Evolutionary conservation across 64 coral and sea anemone species (phyloP), one percentile per base, ranked within the genome.

Genomic region (Dendronephthya gigantea): DNA sequence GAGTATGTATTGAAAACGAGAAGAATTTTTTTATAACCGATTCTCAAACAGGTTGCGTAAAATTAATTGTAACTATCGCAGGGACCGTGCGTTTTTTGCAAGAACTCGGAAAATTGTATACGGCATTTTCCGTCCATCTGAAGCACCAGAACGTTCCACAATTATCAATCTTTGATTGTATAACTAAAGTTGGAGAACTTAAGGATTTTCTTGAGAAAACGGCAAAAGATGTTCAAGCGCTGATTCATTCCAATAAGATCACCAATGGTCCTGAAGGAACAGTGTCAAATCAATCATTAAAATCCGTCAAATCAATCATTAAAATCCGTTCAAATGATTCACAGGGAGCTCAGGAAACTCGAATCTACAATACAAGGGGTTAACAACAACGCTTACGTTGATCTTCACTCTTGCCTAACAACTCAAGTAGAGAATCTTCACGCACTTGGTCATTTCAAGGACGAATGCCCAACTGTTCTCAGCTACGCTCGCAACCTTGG

Each of bases 191-290:
- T 48, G 28, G 76, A 62, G 49, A 83, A 32, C 76, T 89, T 13
- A 89, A 83, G 38, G 82, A 59, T 36, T 88, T 83, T 83, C 81
- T 89, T 89, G 87, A 89, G 68, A 49, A 51, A 89, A 89, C 87
- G 40, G 79, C 45, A 47, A 89, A 39, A 25, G 68, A 36, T 65
- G 81, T 89, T 1, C 76, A 89, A 83, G 79, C 32, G 35, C 33
- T 82, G 40, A 40, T 88, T 10, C 76, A 83, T n/a, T 89, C 35
- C 49, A 55, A 89, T 32, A 83, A 62, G 82, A 55, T 37, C 49
- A 89, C 87, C 47, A 83, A 83, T 59, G 87, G 87, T 36, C 81
- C 87, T 68, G 87, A 89, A 56, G 55, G 87, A 32, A 89, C 87
- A n/a, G n/a, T n/a, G n/a, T n/a, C n/a, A n/a, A n/a, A n/a, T n/a